Evolutionary conservation across 1,140 invertebrate genomes (phyloP), one percentile per base, ranked within the genome.

Genomic region (Manduca sexta): DNA sequence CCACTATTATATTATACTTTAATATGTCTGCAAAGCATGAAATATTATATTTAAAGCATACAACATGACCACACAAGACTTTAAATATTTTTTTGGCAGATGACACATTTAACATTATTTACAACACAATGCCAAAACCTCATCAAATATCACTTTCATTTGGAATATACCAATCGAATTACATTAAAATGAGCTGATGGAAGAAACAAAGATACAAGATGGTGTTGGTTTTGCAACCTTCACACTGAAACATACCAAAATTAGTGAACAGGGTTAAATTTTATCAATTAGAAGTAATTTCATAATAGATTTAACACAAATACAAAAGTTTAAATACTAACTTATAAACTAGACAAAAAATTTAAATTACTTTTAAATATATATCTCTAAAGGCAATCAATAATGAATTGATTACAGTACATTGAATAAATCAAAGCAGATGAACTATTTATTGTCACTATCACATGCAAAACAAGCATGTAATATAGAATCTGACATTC

Each of bases 41-140:
- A 59, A 49, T 49, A 60, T 45, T 38, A 56, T 42, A 47, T 49
- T 50, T 35, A 47, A 53, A 60, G 46, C 47, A 52, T 45, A 45
- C 49, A 63, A 45, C 43, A 62, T 49, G 45, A 58, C 21, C 51
- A 55, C 51, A 61, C 40, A 50, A 39, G 43, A 56, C 43, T 50
- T 58, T 52, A 61, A 17, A 52, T 43, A 45, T 58, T 52, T 15
- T 40, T 64, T 57, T 60, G 56, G 64, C 54, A 48, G 42, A 66
- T 52, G 45, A 34, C 50, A 43, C 53, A 68, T 60, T 55, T 51
- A 52, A 65, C 46, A 65, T 49, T 69, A 63, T 63, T 52, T 58
- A 69, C 62, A 64, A 30, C 10, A 52, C 13, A 52, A 33, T 50
- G 38, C 21, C 21, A 26, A 26, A 26, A 26, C 4, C 21, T 1